Base-by-base conservation (phyloP, 2,888 invertebrate genomes). In the Drosophila picticornis region DNA sequence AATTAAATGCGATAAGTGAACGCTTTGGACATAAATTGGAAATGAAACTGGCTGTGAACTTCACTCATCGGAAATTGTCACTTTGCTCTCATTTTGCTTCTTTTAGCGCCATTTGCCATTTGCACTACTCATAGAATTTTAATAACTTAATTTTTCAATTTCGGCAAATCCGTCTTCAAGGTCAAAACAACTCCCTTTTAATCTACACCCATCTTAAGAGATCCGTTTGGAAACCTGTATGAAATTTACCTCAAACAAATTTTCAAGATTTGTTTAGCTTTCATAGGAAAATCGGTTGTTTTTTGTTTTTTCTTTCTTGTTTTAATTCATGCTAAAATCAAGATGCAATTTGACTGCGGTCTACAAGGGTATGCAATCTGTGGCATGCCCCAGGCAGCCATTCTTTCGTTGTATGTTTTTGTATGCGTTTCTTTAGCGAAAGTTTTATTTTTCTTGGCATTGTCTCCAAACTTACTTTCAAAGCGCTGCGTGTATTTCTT, bases 1-100 rank as follows among this genome's bases (percentile, higher is more conserved):
- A 72, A 72, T 86, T 81, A 61, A 86, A 68, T 70, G 74, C 72
- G 74, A 52, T 69, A 86, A 75, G 68, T 77, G 68, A 68, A 52
- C 65, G 67, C 51, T 72, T 81, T 50, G 32, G 11, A 16, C 27
- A 22, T 13, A 40, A 62, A 77, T 66, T 86, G 80, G 65, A 70
- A 80, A 86, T 88, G 68, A 77, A 83, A 74, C 63, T 9, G 46
- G 9, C 57, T 29, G 16, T 61, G 69, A 34, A 62, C 50, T 31
- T 50, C 38, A 31, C 29, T 19, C 11, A 13, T 29, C 6, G 36
- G 22, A 22, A 9, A 13, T 34, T 32, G 29, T 0, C 51, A 29
- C n/a, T 29, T 36, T 27, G n/a, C 16, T 2, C 11, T 55, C 3
- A 25, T 6, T 1, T 25, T 5, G 19, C 22, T 34, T 55, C 31